phyloP scores from a whole-genome alignment of 2,888 invertebrate species.

The Hedya salicella region DNA sequence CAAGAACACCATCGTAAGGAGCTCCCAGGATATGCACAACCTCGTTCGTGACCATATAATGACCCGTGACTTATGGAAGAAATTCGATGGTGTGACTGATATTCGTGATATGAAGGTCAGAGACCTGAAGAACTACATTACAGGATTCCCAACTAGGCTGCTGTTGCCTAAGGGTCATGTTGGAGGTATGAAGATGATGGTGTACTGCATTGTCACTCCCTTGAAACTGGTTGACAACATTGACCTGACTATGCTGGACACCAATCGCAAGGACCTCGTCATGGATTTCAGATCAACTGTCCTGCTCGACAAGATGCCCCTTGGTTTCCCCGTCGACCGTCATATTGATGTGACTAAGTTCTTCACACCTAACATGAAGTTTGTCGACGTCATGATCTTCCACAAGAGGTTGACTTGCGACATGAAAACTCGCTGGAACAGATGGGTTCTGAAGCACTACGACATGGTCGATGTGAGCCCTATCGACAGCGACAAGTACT shows the following conservation, averaged over 20 bases:
- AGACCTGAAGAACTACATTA: conserved; percentile 73
- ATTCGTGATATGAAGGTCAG: no score
- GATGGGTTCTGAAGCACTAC: no score
- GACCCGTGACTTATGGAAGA: no score
- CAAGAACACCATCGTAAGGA: conserved; percentile 88
- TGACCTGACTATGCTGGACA: conserved; percentile 73
- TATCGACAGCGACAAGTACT: no score
- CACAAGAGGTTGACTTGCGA: no score
- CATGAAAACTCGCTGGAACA: no score
- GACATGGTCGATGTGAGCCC: no score
- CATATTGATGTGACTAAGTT: conserved; percentile 84
- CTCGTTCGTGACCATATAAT: conserved; percentile 85
- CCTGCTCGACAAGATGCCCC: conserved; percentile 86
- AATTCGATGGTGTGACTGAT: conserved; percentile 63
- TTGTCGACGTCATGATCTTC: conserved; percentile 87
- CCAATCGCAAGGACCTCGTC: conserved; percentile 77
- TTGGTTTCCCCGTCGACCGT: conserved; percentile 92
- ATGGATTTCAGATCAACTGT: conserved; percentile 82
- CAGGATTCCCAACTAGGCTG: conserved; percentile 89
- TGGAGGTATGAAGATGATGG: conserved; percentile 86
- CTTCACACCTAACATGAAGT: conserved; percentile 87
- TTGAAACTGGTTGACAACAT: conserved; percentile 77
- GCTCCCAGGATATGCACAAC: conserved; percentile 87
- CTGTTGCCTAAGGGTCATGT: conserved; percentile 88
- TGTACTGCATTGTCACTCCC: conserved; percentile 87